Evolutionary conservation across 2,113 vertebrate species (phyloP), one percentile per base, ranked within the genome.

Genomic region (Myrmecophaga tridactyla): DNA sequence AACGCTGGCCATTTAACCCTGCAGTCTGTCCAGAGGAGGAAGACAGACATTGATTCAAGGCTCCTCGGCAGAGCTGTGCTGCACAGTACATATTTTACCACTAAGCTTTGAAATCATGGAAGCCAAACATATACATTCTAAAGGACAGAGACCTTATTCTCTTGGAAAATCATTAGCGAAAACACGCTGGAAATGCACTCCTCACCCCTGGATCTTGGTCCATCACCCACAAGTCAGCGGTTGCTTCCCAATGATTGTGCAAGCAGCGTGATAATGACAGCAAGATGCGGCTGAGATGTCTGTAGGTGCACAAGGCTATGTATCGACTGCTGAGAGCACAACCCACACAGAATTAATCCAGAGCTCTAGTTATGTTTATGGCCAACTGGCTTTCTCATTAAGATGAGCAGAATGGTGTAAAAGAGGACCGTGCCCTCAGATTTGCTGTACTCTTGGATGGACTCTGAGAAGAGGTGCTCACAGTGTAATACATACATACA

Each of bases 1-100:
- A 97, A 96, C 90, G 95, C 96, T 81, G 94, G 95, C 75, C 97
- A 90, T 98, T 98, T 98, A 95, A 98, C 75, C 76, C 85, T 97
- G 83, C 95, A 97, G 96, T 96, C 87, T 96, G 94, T 97, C 90
- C 96, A 67, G 65, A 90, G 39, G 63, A 96, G 93, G 92, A 96
- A 86, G 75, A 96, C 78, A 94, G 76, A 91, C 94, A 92, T 94
- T 96, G 89, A 94, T 92, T 94, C 92, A 89, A 81, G 96, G 90
- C 92, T 77, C 53, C 53, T 94, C 5, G 2, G 80, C 94, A 96
- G 85, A 91, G 75, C 31, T 0, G 17, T n/a, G 62, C 83, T 14
- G 20, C 48, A n/a, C 1, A 69, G 93, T 84, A 78, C 70, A 43
- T 89, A 76, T 95, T 95, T 86, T 96, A 96, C 86, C 36, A 62